Evolutionary conservation across 2,113 vertebrate species (phyloP), one percentile per base, ranked within the genome.

Genomic region (Coreoperca whiteheadi): DNA sequence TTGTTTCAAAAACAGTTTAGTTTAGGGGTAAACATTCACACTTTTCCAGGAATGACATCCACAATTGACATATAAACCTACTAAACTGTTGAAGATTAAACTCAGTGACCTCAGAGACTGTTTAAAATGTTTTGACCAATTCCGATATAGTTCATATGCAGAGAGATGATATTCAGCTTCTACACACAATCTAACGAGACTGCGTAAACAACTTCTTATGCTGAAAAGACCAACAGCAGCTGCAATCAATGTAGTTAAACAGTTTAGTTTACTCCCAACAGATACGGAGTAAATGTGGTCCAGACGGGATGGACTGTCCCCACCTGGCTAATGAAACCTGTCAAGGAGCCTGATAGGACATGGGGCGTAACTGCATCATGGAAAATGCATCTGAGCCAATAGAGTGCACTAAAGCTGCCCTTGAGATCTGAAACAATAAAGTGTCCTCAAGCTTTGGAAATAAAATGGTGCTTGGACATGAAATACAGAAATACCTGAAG

Each of bases 371-470:
- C n/a, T 61, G 61, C 77, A 71, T 92, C 77, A 83, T 85, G 87
- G 87, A 91, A 90, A 89, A 71, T 18, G 0, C 68, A 34, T 65
- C 23, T 25, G 76, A 87, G 75, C 76, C 81, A 81, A 59, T 48
- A 74, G 7, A 73, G 77, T 32, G 56, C 74, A 77, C 67, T 77
- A 41, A 87, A 86, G 51, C 79, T 83, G 74, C 81, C 41, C 75
- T 43, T 54, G n/a, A 89, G 79, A 63, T 69, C 34, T 75, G 71
- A 61, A 87, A 89, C 67, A 88, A 85, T 87, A 72, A 87, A 84
- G 79, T 30, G 64, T 79, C 76, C 41, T 66, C 76, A 79, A 76
- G 48, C 64, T 76, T 59, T 85, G 67, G 76, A 83, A 82, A 79
- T 68, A 85, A 88, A 89, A 82, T 30, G 1, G 32, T 34, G 41